phyloP scores from a whole-genome alignment of 2,888 invertebrate species.

The Polymixis flavicincta region DNA sequence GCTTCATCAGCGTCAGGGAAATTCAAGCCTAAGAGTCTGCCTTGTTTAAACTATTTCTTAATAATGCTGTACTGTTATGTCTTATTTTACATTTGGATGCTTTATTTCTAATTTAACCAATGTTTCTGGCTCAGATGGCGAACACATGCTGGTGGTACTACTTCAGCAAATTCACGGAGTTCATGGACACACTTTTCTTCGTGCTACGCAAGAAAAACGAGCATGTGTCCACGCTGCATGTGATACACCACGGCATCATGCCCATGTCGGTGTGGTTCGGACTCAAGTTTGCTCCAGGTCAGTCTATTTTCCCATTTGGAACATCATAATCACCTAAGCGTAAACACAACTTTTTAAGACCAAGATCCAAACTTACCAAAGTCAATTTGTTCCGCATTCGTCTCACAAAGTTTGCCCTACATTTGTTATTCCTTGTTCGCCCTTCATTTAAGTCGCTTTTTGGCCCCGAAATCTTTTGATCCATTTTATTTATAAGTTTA shows the following conservation, averaged over 20 bases:
- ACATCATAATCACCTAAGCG: not conserved
- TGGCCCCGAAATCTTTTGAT: too few species aligned
- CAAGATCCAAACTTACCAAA: not conserved
- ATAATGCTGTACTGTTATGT: not conserved
- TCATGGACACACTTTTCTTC: slow-evolving; percentile 99
- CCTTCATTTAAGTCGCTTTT: not conserved
- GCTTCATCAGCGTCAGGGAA: too few species aligned
- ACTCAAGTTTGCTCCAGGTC: slow-evolving; percentile 98
- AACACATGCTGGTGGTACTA: slow-evolving; percentile 99
- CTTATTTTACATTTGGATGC: not conserved
- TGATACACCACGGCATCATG: slow-evolving; percentile 99
- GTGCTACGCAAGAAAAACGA: slow-evolving; percentile 98
- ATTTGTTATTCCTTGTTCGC: not conserved
- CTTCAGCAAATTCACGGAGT: slow-evolving; percentile 99
- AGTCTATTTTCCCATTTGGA: slow-evolving; percentile 61
- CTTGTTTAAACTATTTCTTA: not conserved
- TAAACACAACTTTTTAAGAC: not conserved
- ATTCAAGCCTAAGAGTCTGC: not conserved
- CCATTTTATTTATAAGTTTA: not conserved
- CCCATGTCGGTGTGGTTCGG: slow-evolving; percentile 99
- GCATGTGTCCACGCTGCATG: slow-evolving; percentile 98
- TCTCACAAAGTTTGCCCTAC: too few species aligned
- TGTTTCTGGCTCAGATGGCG: slow-evolving; percentile 93
- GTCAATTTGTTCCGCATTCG: not conserved
- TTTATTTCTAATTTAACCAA: slow-evolving; percentile 3